Evolutionary conservation across 2,888 invertebrate species (phyloP).

Genomic region (Zaprionus bogoriensis): DNA sequence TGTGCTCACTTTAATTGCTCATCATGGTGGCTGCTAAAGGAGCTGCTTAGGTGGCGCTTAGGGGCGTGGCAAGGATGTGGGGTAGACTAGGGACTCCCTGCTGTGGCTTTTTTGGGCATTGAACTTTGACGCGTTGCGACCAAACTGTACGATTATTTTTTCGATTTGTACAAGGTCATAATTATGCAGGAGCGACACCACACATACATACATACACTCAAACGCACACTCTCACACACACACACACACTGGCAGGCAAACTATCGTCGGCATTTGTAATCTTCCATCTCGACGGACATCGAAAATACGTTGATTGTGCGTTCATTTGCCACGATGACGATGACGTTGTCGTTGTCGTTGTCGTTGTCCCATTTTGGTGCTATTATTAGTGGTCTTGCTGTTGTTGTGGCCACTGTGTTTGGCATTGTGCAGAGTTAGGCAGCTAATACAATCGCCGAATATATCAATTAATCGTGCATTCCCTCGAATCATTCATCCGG

Average conservation of each 20-base stretch:
- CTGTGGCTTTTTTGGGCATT: constrained; percentile 31
- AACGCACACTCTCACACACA: not conserved
- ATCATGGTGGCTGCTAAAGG: constrained; percentile 25
- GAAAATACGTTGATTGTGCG: constrained; percentile 29
- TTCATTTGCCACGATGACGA: constrained; percentile 31
- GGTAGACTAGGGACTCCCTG: constrained; percentile 8
- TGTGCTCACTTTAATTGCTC: constrained; percentile 57
- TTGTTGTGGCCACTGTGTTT: not conserved
- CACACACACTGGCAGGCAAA: not conserved
- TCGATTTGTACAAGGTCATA: constrained; percentile 33
- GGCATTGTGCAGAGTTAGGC: constrained; percentile 11
- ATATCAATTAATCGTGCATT: constrained; percentile 32
- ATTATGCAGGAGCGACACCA: constrained; percentile 13
- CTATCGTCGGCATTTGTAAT: constrained; percentile 21
- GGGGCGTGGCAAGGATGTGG: not conserved
- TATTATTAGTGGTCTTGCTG: not conserved
- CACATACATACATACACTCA: not conserved
- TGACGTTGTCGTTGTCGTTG: constrained; percentile 15
- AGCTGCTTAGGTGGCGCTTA: not conserved
- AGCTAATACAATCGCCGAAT: constrained; percentile 20
- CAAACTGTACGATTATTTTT: constrained; percentile 11
- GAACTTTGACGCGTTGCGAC: constrained; percentile 38
- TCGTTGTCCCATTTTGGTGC: constrained; percentile 3
- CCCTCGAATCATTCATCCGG: constrained; percentile 15
- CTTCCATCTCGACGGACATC: constrained; percentile 22